Conservation (phyloP, 2,113 vertebrate species). For the Haemorhous mexicanus region DNA sequence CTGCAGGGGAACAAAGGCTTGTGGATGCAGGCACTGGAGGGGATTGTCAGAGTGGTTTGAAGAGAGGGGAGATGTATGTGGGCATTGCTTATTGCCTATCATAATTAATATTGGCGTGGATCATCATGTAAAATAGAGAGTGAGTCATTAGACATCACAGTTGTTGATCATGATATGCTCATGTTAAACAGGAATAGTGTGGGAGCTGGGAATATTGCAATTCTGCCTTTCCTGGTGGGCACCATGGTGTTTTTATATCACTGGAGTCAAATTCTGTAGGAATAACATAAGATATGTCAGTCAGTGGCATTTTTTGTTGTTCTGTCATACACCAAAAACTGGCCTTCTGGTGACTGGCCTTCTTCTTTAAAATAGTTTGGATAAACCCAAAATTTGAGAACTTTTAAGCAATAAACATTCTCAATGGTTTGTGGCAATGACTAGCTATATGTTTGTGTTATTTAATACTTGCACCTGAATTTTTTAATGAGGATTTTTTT, state of each 20-base stretch:
- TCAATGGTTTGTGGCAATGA: neutral
- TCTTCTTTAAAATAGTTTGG: neutral
- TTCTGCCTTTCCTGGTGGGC: neutral
- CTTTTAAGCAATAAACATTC: neutral
- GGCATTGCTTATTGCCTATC: slow-evolving; percentile 13
- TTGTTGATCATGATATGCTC: neutral
- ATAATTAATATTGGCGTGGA: neutral
- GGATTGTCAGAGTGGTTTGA: neutral
- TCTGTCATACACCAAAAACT: neutral
- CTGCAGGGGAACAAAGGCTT: slow-evolving; percentile 49
- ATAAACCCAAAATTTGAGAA: neutral
- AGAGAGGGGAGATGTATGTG: neutral
- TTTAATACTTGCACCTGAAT: neutral
- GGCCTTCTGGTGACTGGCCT: neutral
- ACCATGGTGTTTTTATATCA: neutral
- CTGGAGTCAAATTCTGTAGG: neutral
- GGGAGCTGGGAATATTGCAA: neutral
- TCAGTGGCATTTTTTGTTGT: neutral
- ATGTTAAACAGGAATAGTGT: neutral
- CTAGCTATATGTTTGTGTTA: neutral
- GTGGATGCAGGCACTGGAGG: neutral
- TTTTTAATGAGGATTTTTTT: neutral
- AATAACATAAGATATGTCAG: neutral
- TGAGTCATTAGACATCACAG: neutral
- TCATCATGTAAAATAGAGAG: neutral